Evolutionary conservation across 2,888 invertebrate genomes (phyloP), one percentile per base, ranked within the genome.

Genomic region (Macrophya alboannulata): DNA sequence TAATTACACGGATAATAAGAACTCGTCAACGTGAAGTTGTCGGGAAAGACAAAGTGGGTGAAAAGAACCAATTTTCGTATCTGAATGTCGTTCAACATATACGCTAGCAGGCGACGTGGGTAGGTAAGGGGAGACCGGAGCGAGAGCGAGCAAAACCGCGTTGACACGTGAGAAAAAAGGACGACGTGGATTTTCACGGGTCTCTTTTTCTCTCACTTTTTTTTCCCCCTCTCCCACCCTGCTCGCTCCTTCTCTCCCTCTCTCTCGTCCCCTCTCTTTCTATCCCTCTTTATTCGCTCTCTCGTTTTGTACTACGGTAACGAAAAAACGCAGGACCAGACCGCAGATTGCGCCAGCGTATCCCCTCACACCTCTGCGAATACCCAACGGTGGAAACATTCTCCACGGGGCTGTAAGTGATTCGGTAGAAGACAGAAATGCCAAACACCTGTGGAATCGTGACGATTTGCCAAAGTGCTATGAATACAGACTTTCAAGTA

Each of bases 391-490:
- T 94, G 94, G 94, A 83, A 83, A 83, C 71, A 83, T 83, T 88
- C 88, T 89, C 89, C 87, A 88, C 86, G 88, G 90, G 87, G 89
- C 55, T 90, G 90, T 90, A 91, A 91, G 91, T 90, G 91, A 91
- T 90, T 90, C 90, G 89, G 85, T 86, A 89, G 89, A 89, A 87
- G 84, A 89, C 86, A 86, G 92, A 92, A 92, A 92, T 92, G 92
- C 92, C 93, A 93, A 92, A 93, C 93, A 93, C 93, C 93, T 93
- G 93, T 93, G 93, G 93, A 93, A 92, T 93, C 59, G 76, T 76
- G 83, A 45, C 85, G 83, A 83, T 83, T 83, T 68, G 71, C 62
- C 83, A 68, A 83, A 83, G 83, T 71, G 21, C 59, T 21, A 15
- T 37, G 43, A 17, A 77, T 17, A 37, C 81, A 17, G 31, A 62